phyloP scores from a whole-genome alignment of 2,888 invertebrate species.

The Laspeyria flexula region DNA sequence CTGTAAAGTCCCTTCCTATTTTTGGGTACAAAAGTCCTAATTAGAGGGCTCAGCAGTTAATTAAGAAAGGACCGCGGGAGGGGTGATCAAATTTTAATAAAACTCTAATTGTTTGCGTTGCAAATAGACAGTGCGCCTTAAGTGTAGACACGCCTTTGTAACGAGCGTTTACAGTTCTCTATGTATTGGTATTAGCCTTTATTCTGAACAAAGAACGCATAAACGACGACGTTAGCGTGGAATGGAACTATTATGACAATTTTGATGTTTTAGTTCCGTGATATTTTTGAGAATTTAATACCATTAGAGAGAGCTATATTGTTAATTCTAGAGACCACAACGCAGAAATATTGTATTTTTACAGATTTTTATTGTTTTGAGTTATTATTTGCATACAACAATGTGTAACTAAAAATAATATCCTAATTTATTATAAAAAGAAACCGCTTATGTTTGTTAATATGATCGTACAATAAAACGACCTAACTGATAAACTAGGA shows the following conservation, averaged over 20 bases:
- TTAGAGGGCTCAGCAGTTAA: slow-evolving; percentile 45
- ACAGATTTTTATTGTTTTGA: too few relatives aligned
- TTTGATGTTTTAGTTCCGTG: background rate
- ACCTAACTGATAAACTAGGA: too few relatives aligned
- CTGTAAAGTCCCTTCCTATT: slow-evolving; percentile 31
- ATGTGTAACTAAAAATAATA: too few relatives aligned
- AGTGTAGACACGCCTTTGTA: slow-evolving; percentile 20
- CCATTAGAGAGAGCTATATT: background rate
- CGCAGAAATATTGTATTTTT: too few relatives aligned
- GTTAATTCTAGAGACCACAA: background rate
- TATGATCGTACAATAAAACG: too few relatives aligned
- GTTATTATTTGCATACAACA: too few relatives aligned
- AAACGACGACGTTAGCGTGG: background rate
- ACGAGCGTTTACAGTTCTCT: slow-evolving; percentile 4
- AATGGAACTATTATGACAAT: background rate
- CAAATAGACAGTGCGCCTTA: slow-evolving; percentile 26
- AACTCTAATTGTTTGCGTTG: slow-evolving; percentile 40
- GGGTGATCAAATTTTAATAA: slow-evolving; percentile 44
- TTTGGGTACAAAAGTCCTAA: slow-evolving; percentile 36
- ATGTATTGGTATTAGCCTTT: slow-evolving; percentile 19
- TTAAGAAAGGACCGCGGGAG: slow-evolving; percentile 33
- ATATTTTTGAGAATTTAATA: background rate
- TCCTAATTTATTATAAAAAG: too few relatives aligned
- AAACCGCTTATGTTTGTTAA: too few relatives aligned
- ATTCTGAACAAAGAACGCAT: slow-evolving; percentile 11